phyloP scores from a whole-genome alignment of 1,140 invertebrate species.

The Sinonovacula constricta region DNA sequence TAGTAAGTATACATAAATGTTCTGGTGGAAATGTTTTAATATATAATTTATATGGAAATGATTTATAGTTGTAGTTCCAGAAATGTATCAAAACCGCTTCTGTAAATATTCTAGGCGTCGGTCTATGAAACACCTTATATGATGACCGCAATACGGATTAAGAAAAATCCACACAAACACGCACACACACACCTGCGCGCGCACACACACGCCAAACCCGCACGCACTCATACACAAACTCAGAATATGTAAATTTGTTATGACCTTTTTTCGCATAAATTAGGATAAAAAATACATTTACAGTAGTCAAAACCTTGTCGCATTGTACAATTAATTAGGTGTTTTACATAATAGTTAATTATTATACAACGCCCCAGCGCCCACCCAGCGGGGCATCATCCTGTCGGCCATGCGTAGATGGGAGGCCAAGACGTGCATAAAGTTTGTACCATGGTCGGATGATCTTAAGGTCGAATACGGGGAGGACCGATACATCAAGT shows the following conservation, averaged over 20 bases:
- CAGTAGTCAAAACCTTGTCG: neutral
- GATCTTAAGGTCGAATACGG: neutral
- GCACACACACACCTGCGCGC: neutral
- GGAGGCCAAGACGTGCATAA: constrained; percentile 41
- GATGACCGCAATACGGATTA: neutral
- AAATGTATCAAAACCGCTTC: neutral
- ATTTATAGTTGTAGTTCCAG: neutral
- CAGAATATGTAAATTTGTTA: neutral
- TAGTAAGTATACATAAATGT: neutral
- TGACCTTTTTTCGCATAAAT: neutral
- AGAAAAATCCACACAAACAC: neutral
- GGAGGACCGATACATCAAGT: constrained; percentile 18
- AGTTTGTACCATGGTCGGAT: constrained; percentile 39
- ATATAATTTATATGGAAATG: neutral
- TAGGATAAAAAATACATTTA: neutral
- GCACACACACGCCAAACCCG: neutral
- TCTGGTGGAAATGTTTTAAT: neutral
- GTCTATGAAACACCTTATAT: neutral
- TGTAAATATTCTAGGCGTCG: too few species aligned
- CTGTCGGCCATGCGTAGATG: constrained; percentile 43
- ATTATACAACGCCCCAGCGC: neutral
- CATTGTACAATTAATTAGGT: neutral
- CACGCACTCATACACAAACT: neutral
- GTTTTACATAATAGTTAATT: neutral
- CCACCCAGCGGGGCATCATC: constrained; percentile 5